A percentile compares a stretch with the other conserved stretches of the same genome.
Evolutionary conservation across 2,797 vertebrate species (phyloP).

Genomic region (Rhabdophis nuchalis): DNA sequence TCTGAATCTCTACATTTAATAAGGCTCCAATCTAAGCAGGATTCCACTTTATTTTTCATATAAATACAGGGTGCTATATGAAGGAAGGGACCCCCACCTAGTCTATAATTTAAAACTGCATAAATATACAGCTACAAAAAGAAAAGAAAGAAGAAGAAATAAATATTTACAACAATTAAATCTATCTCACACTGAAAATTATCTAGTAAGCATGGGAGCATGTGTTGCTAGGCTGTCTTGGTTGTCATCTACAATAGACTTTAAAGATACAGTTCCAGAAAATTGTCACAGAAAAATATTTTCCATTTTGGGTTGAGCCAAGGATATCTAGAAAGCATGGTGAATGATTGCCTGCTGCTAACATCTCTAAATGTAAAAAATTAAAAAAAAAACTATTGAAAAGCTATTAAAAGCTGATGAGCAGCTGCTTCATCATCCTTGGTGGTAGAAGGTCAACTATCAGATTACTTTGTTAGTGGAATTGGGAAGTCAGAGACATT

Average conservation of each 20-base stretch:
- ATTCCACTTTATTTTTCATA: neutral
- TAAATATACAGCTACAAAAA: neutral
- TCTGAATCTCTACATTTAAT: neutral
- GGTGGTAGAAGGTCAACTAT: neutral
- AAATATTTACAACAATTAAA: neutral
- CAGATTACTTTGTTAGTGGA: neutral
- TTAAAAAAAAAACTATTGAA: too few species aligned
- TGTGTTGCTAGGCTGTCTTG: neutral
- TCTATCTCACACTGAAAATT: neutral
- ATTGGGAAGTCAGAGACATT: neutral
- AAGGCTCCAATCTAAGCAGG: neutral
- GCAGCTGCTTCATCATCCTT: neutral
- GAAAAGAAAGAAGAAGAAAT: neutral
- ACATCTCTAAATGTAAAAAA: neutral
- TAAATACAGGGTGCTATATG: neutral
- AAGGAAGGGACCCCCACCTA: neutral
- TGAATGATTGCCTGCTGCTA: neutral
- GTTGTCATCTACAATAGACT: neutral
- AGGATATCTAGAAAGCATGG: neutral
- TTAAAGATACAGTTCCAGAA: neutral
- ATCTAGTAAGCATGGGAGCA: neutral
- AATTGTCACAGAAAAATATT: neutral
- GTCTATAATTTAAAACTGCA: neutral
- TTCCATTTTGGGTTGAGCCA: neutral
- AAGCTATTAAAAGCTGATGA: neutral